Percentiles rank a stretch among this genome's conserved stretches.
phyloP scores from a whole-genome alignment of 2,888 invertebrate species.

The Nasonia oneida region DNA sequence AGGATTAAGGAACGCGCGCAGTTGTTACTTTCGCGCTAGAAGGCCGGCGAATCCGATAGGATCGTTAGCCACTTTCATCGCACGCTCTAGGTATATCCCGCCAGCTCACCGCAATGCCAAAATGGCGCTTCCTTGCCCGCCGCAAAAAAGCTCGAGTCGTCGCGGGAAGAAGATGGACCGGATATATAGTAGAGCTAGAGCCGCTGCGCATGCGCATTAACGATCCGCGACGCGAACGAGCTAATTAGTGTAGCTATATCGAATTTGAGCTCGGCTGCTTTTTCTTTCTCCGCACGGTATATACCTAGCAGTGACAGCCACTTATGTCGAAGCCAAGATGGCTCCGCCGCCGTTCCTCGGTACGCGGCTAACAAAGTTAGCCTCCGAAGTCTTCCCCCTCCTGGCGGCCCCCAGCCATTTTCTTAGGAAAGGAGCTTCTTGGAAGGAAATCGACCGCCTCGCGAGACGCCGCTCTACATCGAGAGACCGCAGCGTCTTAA shows the following conservation, averaged over 20 bases:
- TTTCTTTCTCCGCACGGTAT: too few species aligned
- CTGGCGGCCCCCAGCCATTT: neutral
- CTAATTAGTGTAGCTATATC: conserved; percentile 53
- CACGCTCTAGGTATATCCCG: too few species aligned
- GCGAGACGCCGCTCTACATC: conserved; percentile 1
- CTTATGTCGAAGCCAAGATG: conserved; percentile 76
- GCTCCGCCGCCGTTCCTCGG: conserved; percentile 74
- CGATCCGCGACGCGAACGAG: conserved; percentile 62
- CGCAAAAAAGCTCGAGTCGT: neutral
- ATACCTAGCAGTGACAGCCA: conserved; percentile 50
- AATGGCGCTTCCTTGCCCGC: neutral
- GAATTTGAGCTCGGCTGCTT: too few species aligned
- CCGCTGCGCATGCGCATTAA: conserved; percentile 1
- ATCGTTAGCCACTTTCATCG: too few species aligned
- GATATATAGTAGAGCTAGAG: neutral
- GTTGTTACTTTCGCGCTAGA: too few species aligned
- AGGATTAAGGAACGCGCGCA: too few species aligned
- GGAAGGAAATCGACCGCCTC: conserved; percentile 59
- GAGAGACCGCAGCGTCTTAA: conserved; percentile 63
- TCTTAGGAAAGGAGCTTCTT: conserved; percentile 25
- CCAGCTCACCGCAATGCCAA: neutral
- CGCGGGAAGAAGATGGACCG: neutral
- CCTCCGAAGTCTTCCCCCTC: conserved; percentile 70
- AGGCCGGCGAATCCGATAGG: too few species aligned
- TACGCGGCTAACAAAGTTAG: conserved; percentile 76